Evolutionary conservation across 2,888 invertebrate genomes (phyloP), one percentile per base, ranked within the genome.

Genomic region (Pandemis cinnamomeana): DNA sequence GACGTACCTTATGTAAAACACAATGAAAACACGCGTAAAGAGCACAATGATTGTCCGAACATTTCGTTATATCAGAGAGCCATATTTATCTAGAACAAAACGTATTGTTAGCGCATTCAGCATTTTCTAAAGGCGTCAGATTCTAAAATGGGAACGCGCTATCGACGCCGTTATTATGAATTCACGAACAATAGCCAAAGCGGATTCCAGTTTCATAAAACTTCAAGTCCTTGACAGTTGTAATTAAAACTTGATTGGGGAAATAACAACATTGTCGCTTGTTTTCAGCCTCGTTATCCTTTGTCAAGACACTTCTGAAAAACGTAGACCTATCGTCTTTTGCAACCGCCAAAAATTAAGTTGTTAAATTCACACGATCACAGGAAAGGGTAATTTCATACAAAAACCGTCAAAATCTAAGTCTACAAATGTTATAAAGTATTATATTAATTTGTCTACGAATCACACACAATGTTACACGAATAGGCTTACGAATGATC

Each of bases 71-170:
- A 48, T 27, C 36, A 48, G 62, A 15, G 41, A 51, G 15, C 63
- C 71, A 55, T 71, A 71, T 71, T 66, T 66, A 67, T 72, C 62
- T 67, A 67, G 67, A 72, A 72, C 72, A 72, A 72, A 72, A 67
- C 72, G 58, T 71, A 71, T 71, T 71, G 66, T 71, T 71, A 36
- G 61, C 71, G 67, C 61, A 62, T 72, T 67, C 44, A 67, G 53
- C n/a, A 42, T 67, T 66, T 67, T 61, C 67, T 44, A 67, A 53
- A 66, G 71, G 15, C 67, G 72, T 72, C 72, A 67, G 67, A 48
- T 10, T 62, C 62, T 72, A 72, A 67, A 72, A 46, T 53, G 61
- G 72, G 66, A 71, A 66, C 67, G 15, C 61, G 67, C 51, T 67
- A 67, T 72, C 64, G 64, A 48, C 64, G 48, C 48, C 27, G 15